Evolutionary conservation across 2,113 vertebrate genomes (phyloP), one percentile per base, ranked within the genome.

Genomic region (Oreotrochilus melanogaster): DNA sequence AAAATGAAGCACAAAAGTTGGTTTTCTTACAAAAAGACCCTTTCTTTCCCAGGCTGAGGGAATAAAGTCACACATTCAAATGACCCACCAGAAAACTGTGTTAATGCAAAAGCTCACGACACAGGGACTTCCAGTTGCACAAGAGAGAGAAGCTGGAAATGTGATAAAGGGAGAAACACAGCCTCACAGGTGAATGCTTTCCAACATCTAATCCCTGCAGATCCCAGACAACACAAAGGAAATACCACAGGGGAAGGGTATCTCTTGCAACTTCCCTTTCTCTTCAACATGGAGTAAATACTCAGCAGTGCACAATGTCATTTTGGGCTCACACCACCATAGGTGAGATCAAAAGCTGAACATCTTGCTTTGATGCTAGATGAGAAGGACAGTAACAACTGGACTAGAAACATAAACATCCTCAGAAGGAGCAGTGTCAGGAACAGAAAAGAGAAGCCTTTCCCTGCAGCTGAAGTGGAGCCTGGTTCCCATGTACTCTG

Each of bases 241-340:
- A 76, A 90, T 58, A 35, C 27, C 60, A 60, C 2, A 0, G 33
- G 28, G 28, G 15, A 79, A 80, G 18, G 27, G 23, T 24, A n/a
- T 37, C n/a, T 83, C 33, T 61, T 81, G n/a, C 48, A 78, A 5
- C 30, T 88, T 81, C 30, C 37, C 45, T 78, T 53, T 10, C 10
- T 18, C 7, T 80, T 86, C 51, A 80, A 62, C 21, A 15, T 31
- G 16, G 22, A 2, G n/a, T 19, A 51, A 86, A 53, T 0, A 0
- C 21, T 71, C n/a, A 72, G 35, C 23, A 1, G 0, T 9, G 7
- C 7, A 35, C 8, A 10, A 12, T 19, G 30, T 22, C 7, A 37
- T 61, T 75, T 81, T 27, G 53, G 18, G 50, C 61, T 92, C 61
- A 78, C 27, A 64, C 27, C 51, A 65, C 27, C 66, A 43, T 48